Conservation (phyloP, 2,797 vertebrate species). For the Erethizon dorsatum region DNA sequence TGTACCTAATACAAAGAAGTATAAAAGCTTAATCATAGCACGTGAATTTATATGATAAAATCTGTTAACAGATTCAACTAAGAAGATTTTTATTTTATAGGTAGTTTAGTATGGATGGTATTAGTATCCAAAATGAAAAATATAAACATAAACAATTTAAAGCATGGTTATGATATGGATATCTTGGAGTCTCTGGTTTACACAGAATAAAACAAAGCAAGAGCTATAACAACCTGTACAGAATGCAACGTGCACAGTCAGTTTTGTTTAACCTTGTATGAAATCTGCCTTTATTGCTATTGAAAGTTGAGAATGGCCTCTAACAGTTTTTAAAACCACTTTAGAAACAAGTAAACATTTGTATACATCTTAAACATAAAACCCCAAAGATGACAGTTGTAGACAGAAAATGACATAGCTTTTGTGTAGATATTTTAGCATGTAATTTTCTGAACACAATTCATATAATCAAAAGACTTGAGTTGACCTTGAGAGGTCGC, state of each 20-base stretch:
- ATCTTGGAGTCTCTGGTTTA: conserved; percentile 38
- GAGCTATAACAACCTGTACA: background rate
- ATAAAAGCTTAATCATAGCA: conserved; percentile 33
- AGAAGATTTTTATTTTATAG: background rate
- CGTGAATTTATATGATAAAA: background rate
- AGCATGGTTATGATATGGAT: background rate
- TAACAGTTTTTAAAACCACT: conserved; percentile 78
- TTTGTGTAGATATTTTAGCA: conserved; percentile 80
- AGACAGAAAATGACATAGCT: conserved; percentile 79
- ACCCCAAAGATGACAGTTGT: conserved; percentile 74
- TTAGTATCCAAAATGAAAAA: conserved; percentile 48
- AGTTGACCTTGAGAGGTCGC: conserved; percentile 67
- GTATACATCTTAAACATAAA: conserved; percentile 73
- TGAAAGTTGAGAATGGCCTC: conserved; percentile 70
- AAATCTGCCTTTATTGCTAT: conserved; percentile 63
- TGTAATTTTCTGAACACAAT: conserved; percentile 81
- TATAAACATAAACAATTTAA: background rate
- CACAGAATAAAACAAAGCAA: conserved; percentile 36
- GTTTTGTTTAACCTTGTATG: conserved; percentile 74
- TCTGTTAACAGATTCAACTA: conserved; percentile 23
- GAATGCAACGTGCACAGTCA: conserved; percentile 26
- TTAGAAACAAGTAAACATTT: conserved; percentile 73
- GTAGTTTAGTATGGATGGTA: background rate
- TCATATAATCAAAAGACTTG: conserved; percentile 77
- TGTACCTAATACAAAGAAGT: background rate